Conservation (phyloP, 1,140 invertebrate species). For the Drosophila fuyamai region DNA sequence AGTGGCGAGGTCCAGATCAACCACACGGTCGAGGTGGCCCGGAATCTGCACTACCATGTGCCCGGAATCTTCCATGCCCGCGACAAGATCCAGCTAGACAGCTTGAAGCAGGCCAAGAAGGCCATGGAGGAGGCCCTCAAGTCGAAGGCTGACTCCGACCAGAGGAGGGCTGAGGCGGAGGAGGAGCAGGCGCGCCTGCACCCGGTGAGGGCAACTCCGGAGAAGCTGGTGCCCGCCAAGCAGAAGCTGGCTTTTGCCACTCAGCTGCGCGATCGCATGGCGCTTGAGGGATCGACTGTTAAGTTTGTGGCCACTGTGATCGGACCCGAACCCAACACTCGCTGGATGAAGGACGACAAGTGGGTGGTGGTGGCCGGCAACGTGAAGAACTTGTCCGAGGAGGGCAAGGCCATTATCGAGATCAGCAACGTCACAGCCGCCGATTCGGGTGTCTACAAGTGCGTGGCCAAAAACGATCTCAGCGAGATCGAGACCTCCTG, state of each 20-base stretch:
- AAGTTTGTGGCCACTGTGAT: slow-evolving; percentile 94
- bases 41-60: slow-evolving; percentile 77
- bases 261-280: slow-evolving; percentile 91
- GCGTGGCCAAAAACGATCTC: slow-evolving; percentile 77
- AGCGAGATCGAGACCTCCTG: slow-evolving; percentile 84
- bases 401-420: slow-evolving; percentile 79
- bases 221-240: slow-evolving; percentile 75
- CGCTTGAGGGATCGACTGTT: slow-evolving; percentile 90
- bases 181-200: slow-evolving; percentile 63
- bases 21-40: slow-evolving; percentile 77
- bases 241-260: slow-evolving; percentile 88
- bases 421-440: slow-evolving; percentile 63
- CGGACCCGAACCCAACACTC: slow-evolving; percentile 91
- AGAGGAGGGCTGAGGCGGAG: slow-evolving; percentile 67
- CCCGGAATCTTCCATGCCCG: slow-evolving; percentile 80
- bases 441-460: slow-evolving; percentile 81
- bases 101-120: slow-evolving; percentile 65
- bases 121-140: slow-evolving; percentile 76
- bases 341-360: slow-evolving; percentile 93
- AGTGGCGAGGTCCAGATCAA: slow-evolving; percentile 87
- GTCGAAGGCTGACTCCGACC: slow-evolving; percentile 76
- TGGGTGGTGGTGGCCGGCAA: slow-evolving; percentile 71
- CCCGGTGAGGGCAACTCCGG: slow-evolving; percentile 63
- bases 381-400: slow-evolving; percentile 73
- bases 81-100: slow-evolving; percentile 71